A percentile compares a stretch with the other conserved stretches of the same genome.
These are phyloP conservation scores for Leptarthrus brevirostris DNA, from an alignment of 2,888 invertebrate species.

Conservation along the genomic window DNA sequence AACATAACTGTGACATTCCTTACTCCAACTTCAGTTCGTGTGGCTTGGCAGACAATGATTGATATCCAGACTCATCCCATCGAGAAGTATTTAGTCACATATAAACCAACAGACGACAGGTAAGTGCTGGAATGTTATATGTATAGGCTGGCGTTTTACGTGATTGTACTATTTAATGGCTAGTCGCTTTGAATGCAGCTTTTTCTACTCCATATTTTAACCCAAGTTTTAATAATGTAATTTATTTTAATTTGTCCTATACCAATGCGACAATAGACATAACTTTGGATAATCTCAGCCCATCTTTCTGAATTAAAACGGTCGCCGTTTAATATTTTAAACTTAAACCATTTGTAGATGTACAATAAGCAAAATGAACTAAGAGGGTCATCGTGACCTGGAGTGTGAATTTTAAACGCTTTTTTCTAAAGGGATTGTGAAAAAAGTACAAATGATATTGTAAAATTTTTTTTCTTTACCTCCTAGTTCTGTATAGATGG, in stretches of 20 bases:
- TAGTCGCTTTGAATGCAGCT: constrained; percentile 48
- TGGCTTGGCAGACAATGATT: constrained; percentile 86
- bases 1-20: constrained; percentile 91
- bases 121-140: constrained; percentile 67
- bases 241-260: constrained; percentile 11
- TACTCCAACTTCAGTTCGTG: constrained; percentile 85
- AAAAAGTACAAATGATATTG: no score
- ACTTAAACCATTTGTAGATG: no score
- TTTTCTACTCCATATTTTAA: constrained; percentile 10
- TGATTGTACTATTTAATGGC: background rate
- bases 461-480: no score
- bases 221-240: background rate
- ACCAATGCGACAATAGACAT: background rate
- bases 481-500: no score
- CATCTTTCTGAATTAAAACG: background rate
- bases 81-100: constrained; percentile 91
- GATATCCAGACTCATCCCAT: constrained; percentile 73
- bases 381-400: no score
- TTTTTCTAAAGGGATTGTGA: no score
- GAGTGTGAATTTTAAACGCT: no score
- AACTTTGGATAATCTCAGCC: no score
- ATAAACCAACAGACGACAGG: constrained; percentile 92
- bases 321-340: no score
- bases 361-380: no score
- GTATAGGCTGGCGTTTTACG: background rate